Conservation (phyloP, 1,140 invertebrate genomes). For the Atopsyche davidsoni region DNA sequence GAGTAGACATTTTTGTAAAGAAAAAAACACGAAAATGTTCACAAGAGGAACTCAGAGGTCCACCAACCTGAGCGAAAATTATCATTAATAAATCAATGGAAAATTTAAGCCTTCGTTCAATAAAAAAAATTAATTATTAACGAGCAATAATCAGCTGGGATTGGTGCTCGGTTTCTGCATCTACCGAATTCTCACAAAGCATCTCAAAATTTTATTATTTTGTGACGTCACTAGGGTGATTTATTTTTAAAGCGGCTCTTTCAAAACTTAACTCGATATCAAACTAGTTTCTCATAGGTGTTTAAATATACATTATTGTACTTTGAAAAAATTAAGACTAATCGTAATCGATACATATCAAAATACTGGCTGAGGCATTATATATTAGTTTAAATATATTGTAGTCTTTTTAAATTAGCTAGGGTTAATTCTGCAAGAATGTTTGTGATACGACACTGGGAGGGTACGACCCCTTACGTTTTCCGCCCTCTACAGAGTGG, state of each 20-base stretch:
- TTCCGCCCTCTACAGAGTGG: too few relatives aligned
- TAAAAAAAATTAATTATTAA: too few relatives aligned
- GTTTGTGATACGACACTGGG: neutral
- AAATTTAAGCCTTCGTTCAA: too few relatives aligned
- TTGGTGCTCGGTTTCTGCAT: too few relatives aligned
- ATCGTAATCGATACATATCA: slow-evolving; percentile 27
- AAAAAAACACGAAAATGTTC: too few relatives aligned
- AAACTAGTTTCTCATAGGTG: neutral
- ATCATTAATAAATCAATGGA: too few relatives aligned
- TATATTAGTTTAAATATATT: slow-evolving; percentile 13
- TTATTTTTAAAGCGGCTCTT: neutral
- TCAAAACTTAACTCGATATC: neutral
- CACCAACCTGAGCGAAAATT: too few relatives aligned
- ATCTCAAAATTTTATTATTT: neutral
- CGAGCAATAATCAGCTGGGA: too few relatives aligned
- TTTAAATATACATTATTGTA: neutral
- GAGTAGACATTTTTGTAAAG: too few relatives aligned
- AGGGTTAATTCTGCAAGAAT: slow-evolving; percentile 1
- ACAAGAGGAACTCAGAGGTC: too few relatives aligned
- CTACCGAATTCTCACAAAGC: too few relatives aligned
- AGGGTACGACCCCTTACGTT: too few relatives aligned
- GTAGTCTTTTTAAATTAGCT: neutral
- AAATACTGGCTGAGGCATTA: slow-evolving; percentile 26
- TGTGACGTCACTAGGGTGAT: neutral
- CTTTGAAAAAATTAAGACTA: slow-evolving; percentile 17